These are phyloP conservation scores for Melanostigma gelatinosum DNA, from an alignment of 2,113 vertebrate genomes.

Conservation along the genomic window DNA sequence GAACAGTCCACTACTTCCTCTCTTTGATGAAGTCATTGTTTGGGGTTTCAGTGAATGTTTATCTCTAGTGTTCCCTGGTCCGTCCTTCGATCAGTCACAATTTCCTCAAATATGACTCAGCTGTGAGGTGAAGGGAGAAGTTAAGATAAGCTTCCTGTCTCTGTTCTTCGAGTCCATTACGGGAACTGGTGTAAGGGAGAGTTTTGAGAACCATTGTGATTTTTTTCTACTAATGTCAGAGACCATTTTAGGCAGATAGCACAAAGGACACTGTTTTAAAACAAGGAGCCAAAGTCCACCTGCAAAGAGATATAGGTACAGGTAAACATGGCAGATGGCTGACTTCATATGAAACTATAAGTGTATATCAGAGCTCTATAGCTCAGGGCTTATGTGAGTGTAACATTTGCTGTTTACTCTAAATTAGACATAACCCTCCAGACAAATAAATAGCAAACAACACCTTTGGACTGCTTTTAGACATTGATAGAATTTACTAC, in stretches of 20 bases:
- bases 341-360: background rate
- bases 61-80: constrained; percentile 7
- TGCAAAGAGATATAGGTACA: background rate
- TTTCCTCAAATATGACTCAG: constrained; percentile 52
- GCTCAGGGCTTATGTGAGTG: background rate
- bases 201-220: background rate
- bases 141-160: constrained; percentile 43
- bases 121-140: background rate
- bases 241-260: background rate
- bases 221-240: background rate
- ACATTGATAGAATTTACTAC: background rate
- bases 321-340: background rate
- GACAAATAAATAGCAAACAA: background rate
- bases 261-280: background rate
- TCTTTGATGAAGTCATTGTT: constrained; percentile 56
- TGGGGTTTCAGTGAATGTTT: constrained; percentile 24
- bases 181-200: background rate
- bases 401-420: background rate
- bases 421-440: background rate
- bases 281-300: background rate
- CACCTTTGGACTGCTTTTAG: background rate
- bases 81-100: constrained; percentile 23
- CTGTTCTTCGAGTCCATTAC: constrained; percentile 9
- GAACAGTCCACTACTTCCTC: background rate
- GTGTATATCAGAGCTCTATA: background rate